Conservation (phyloP, 2,888 invertebrate species). For the Standfussiana lucernea region DNA sequence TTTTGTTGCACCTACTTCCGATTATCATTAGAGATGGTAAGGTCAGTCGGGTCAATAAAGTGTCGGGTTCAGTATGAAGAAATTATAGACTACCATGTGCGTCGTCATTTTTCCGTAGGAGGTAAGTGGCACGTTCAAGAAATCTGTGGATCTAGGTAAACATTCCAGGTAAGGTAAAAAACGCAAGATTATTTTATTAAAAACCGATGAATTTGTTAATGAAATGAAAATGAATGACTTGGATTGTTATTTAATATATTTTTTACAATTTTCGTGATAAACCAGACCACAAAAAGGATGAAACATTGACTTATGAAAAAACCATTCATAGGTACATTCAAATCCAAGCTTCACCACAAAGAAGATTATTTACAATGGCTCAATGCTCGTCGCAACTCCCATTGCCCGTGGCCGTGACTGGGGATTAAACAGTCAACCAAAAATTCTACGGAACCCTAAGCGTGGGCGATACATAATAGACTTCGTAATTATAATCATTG, state of each 20-base stretch:
- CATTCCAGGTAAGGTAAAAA: neutral
- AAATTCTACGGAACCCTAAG: slow-evolving; percentile 21
- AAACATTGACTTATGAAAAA: neutral
- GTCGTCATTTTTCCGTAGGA: neutral
- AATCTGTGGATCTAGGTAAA: neutral
- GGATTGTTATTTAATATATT: neutral
- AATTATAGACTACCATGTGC: neutral
- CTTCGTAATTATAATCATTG: slow-evolving; percentile 43
- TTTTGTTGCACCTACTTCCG: slow-evolving; percentile 52
- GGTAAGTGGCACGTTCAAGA: neutral
- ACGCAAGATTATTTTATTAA: neutral
- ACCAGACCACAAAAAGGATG: neutral
- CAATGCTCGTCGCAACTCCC: neutral
- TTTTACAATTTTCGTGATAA: neutral
- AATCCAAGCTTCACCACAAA: neutral
- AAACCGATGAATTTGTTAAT: neutral
- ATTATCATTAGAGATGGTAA: slow-evolving; percentile 42
- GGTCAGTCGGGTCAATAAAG: neutral
- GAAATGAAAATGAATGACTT: neutral
- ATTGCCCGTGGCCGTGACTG: neutral
- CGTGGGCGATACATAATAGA: slow-evolving; percentile 45
- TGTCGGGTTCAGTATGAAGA: slow-evolving; percentile 30
- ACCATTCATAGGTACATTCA: neutral
- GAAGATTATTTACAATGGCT: neutral
- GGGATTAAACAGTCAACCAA: neutral